Evolutionary conservation across 2,113 vertebrate genomes (phyloP), one percentile per base, ranked within the genome.

Genomic region (Colistium nudipinnis): DNA sequence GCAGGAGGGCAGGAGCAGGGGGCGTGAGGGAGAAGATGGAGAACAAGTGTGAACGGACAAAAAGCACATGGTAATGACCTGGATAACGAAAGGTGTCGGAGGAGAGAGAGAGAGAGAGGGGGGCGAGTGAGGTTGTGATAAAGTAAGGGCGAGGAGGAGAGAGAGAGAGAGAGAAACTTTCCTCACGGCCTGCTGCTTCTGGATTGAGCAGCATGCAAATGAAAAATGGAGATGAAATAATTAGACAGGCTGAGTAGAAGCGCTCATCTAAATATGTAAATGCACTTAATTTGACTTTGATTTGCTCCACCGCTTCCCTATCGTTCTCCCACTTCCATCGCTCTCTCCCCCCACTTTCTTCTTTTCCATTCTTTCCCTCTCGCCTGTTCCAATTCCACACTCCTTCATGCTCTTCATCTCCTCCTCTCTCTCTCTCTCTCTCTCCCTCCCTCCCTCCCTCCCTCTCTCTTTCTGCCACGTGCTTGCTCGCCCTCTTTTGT

Each of bases 231-330:
- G 89, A 92, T 92, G 90, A 91, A 92, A 92, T 92, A 92, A 92
- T 94, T 93, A 92, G 89, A 91, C 87, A 79, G 89, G 83, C 90
- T 87, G 89, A 89, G 87, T 92, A 78, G 87, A 88, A 88, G 89
- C 82, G 74, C 89, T 93, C 88, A 91, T 90, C 91, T 91, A 92
- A 92, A 94, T 92, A 94, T 94, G 92, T 90, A 93, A 94, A 93
- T 93, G 85, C 84, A 75, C 89, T 91, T 93, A 90, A 92, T 93
- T 92, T 92, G 84, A 80, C 89, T 92, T 92, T 92, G 90, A 93
- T 93, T 92, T 91, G 91, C 90, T 92, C 88, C 80, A 87, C 74
- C 89, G 90, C 89, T 64, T 80, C 56, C 83, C 73, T 90, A 87
- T 88, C 81, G 73, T 74, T 70, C 84, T 68, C 74, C 36, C 25